phyloP scores from a whole-genome alignment of 2,888 invertebrate genomes.

The Xestobium rufovillosum region DNA sequence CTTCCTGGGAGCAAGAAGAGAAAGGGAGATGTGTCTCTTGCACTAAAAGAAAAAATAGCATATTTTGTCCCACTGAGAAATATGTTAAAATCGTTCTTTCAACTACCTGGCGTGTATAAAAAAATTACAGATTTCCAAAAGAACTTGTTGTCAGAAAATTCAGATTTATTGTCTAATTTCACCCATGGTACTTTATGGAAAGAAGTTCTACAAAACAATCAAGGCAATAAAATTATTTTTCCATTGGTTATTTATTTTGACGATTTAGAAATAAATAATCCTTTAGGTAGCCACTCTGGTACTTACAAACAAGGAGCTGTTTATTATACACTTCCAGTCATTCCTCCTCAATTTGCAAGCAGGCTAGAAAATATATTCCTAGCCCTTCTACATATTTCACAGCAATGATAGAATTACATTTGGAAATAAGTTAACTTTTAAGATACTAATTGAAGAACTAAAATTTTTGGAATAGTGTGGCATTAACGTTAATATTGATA shows the following conservation, averaged over 20 bases:
- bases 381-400: slow-evolving; percentile 20
- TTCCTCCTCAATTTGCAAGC: slow-evolving; percentile 20
- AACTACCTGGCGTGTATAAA: slow-evolving; percentile 4
- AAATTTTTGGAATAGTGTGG: slow-evolving; percentile 14
- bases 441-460: slow-evolving; percentile 21
- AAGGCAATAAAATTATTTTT: slow-evolving; percentile 10
- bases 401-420: slow-evolving; percentile 17
- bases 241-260: slow-evolving; percentile 23
- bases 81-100: slow-evolving; percentile 6
- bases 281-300: slow-evolving; percentile 25
- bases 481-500: slow-evolving; percentile 9
- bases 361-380: slow-evolving; percentile 22
- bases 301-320: slow-evolving; percentile 24
- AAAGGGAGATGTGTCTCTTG: neutral
- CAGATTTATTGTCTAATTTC: slow-evolving; percentile 1
- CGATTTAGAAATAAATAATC: slow-evolving; percentile 25
- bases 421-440: slow-evolving; percentile 20
- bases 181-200: slow-evolving; percentile 4
- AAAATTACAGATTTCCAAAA: slow-evolving; percentile 5
- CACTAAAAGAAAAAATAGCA: slow-evolving; percentile 1
- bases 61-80: neutral
- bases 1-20: neutral
- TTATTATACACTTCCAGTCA: slow-evolving; percentile 19
- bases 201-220: neutral
- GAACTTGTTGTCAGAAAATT: no score